Evolutionary conservation across 2,797 vertebrate species (phyloP).

Genomic region (Gymnoscopelus braueri): DNA sequence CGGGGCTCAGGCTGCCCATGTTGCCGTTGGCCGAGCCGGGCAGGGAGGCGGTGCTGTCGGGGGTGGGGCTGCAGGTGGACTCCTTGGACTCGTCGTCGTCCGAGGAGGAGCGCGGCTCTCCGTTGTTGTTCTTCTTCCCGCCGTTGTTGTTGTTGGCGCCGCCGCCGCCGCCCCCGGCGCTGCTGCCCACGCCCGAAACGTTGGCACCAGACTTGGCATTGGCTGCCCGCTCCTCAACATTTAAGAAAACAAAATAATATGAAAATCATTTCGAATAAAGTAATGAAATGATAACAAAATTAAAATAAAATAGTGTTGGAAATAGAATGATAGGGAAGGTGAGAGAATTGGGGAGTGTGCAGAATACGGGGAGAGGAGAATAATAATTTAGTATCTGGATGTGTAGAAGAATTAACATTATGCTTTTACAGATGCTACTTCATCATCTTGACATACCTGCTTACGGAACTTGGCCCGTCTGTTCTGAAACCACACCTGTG

Average conservation of each 20-base stretch:
- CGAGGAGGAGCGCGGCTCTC: constrained; percentile 88
- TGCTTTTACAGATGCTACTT: too few relatives aligned
- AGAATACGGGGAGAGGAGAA: not conserved
- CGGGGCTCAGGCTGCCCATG: constrained; percentile 88
- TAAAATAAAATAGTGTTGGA: too few relatives aligned
- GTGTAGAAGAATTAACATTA: too few relatives aligned
- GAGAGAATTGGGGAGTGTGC: not conserved
- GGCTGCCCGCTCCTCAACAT: constrained; percentile 87
- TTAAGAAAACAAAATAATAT: not conserved
- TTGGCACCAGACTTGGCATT: constrained; percentile 85
- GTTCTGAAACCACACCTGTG: constrained; percentile 97
- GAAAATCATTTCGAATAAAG: too few relatives aligned
- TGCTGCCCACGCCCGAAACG: constrained; percentile 57
- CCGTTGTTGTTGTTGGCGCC: constrained; percentile 53
- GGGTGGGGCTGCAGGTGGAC: constrained; percentile 94
- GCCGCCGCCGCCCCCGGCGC: constrained; percentile 58
- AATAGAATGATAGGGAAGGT: not conserved
- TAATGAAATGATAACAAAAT: too few relatives aligned
- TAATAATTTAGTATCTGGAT: too few relatives aligned
- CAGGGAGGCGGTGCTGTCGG: constrained; percentile 95
- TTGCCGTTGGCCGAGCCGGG: constrained; percentile 82
- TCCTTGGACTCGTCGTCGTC: constrained; percentile 97
- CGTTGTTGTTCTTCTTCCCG: constrained; percentile 82
- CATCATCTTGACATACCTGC: constrained; percentile 31
- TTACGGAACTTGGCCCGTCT: constrained; percentile 93